Evolutionary conservation across 1,140 invertebrate genomes (phyloP), one percentile per base, ranked within the genome.

Genomic region (Neodiprion fabricii): DNA sequence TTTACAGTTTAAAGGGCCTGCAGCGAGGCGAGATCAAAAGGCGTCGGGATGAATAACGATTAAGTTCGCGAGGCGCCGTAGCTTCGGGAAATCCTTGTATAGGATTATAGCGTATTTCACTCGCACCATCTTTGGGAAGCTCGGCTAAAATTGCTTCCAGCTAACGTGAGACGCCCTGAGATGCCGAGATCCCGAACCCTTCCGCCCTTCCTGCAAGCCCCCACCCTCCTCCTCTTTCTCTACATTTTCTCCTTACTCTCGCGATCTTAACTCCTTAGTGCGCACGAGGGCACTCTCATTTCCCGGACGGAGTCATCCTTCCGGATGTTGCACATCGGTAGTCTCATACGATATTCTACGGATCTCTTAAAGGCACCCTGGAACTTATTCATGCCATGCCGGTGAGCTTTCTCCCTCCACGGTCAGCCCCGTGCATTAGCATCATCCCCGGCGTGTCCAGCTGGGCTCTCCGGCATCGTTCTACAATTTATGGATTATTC

Each of bases 101-200:
- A 61, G 53, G 53, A 61, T 61, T 61, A 61, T 61, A 61, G 53
- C 53, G 53, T 61, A 12, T 61, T 61, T 61, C 53, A 61, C 53
- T 61, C 9, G 53, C 53, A 12, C 11, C 53, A 61, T 61, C 53
- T 14, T 61, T 9, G 8, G 11, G 8, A 9, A 61, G 53, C 53
- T 61, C n/a, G 53, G 53, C 53, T 61, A 17, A 61, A 61, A 9
- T 61, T 17, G 53, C 53, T 61, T 17, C 53, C 53, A 17, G 53
- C 53, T 40, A 40, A 40, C 28, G 28, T 40, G 28, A 40, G 5
- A 5, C 28, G 28, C 28, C 28, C 28, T 1, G 28, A 40, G 28
- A 5, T 40, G 2, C 28, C 28, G 28, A 40, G 5, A 2, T 5
- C 28, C 5, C 5, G 2, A 2, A 40, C 28, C 28, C 28, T 40